Conservation (phyloP, 2,113 vertebrate species). For the Siphamia tubifer region DNA sequence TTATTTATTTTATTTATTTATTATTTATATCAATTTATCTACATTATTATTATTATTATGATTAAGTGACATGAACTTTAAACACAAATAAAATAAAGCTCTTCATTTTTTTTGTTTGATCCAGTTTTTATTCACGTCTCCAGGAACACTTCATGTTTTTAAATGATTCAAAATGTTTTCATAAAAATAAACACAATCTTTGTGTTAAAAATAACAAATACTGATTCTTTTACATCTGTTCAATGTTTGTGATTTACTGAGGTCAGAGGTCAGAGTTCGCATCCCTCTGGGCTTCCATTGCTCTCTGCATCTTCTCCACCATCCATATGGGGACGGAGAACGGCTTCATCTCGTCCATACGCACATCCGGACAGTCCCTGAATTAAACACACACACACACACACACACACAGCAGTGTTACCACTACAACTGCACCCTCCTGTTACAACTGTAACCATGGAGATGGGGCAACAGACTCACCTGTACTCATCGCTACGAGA, state of each 20-base stretch:
- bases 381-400: background rate
- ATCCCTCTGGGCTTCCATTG: conserved; percentile 90
- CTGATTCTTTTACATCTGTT: too few relatives aligned
- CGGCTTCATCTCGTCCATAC: conserved; percentile 91
- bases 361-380: conserved; percentile 89
- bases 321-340: conserved; percentile 91
- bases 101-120: too few relatives aligned
- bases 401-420: background rate
- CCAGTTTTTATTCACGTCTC: too few relatives aligned
- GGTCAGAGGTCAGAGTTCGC: conserved; percentile 72
- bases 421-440: background rate
- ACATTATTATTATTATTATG: too few relatives aligned
- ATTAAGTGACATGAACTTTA: too few relatives aligned
- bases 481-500: conserved; percentile 91
- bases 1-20: too few relatives aligned
- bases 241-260: background rate
- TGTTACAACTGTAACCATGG: background rate
- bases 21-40: too few relatives aligned
- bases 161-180: too few relatives aligned
- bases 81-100: too few relatives aligned
- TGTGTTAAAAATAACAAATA: background rate
- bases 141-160: too few relatives aligned
- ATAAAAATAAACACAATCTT: too few relatives aligned
- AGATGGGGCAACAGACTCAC: conserved; percentile 64
- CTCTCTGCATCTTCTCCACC: conserved; percentile 92